These are phyloP conservation scores for Serranochromis macrocephalus DNA, from an alignment of 2,113 vertebrate species.

Conservation along the genomic window DNA sequence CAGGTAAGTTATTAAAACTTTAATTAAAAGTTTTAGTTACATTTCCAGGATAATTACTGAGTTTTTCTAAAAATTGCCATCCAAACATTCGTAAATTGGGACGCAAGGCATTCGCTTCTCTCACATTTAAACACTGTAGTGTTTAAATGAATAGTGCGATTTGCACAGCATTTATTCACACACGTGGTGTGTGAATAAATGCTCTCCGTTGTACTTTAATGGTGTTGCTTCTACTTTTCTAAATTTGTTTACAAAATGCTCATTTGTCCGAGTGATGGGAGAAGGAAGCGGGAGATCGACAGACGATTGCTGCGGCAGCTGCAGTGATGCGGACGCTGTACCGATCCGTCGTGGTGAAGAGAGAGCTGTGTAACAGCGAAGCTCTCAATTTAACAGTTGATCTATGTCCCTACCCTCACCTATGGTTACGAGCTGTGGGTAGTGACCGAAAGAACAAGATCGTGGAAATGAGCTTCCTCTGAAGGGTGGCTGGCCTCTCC, in stretches of 20 bases:
- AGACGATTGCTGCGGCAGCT: fast-evolving
- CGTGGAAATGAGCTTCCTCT: fast-evolving
- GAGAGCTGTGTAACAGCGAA: background rate
- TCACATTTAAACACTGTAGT: background rate
- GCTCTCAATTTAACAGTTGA: background rate
- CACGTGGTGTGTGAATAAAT: background rate
- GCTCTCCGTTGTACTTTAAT: fast-evolving
- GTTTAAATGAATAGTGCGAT: background rate
- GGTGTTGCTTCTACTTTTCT: background rate
- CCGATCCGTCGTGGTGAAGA: fast-evolving
- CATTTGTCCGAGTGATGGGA: fast-evolving
- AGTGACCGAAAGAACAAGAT: background rate
- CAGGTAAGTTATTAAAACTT: constrained; percentile 58
- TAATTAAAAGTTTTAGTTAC: background rate
- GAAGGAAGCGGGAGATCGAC: background rate
- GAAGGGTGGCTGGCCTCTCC: background rate
- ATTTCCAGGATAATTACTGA: background rate
- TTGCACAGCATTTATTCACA: background rate
- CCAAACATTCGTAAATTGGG: fast-evolving
- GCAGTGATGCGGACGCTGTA: fast-evolving
- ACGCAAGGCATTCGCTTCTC: background rate
- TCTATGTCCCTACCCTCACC: fast-evolving
- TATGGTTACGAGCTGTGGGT: background rate
- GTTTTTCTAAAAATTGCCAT: background rate
- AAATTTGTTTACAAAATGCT: background rate